These are phyloP conservation scores for Platycnemis pennipes DNA, from an alignment of 2,888 invertebrate genomes.

Conservation along the genomic window DNA sequence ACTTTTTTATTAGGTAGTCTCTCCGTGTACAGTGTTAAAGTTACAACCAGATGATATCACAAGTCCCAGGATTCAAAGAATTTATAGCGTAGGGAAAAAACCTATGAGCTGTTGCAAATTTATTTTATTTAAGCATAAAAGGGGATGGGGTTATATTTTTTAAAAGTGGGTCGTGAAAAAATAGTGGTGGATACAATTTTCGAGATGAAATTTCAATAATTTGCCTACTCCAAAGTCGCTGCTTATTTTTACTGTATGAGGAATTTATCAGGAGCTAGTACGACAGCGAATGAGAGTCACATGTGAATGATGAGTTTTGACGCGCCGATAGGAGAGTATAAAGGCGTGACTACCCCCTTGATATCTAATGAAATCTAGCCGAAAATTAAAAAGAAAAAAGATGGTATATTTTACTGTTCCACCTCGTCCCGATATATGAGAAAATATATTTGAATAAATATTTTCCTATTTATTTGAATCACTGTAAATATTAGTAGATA, in stretches of 20 bases:
- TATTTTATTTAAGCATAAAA: constrained; percentile 37
- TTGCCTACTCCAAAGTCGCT: constrained; percentile 37
- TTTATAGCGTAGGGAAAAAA: constrained; percentile 43
- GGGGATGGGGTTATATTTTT: constrained; percentile 54
- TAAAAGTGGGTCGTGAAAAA: constrained; percentile 11
- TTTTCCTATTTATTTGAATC: constrained; percentile 63
- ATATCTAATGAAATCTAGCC: neutral
- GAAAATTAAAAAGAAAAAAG: constrained; percentile 9
- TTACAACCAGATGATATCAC: neutral
- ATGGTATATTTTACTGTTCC: constrained; percentile 59
- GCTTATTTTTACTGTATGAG: constrained; percentile 56
- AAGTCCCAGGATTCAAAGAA: neutral
- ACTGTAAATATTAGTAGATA: constrained; percentile 55
- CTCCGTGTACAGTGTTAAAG: constrained; percentile 51
- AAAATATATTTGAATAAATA: constrained; percentile 44
- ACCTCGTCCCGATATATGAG: constrained; percentile 23
- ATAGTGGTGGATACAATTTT: constrained; percentile 17
- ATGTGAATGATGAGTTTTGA: neutral
- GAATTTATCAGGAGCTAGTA: neutral
- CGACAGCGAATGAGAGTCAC: constrained; percentile 6
- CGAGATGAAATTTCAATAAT: constrained; percentile 29
- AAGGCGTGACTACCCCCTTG: neutral
- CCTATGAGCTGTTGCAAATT: constrained; percentile 42
- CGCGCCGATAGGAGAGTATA: neutral
- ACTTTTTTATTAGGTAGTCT: constrained; percentile 50